Evolutionary conservation across 2,888 invertebrate species (phyloP).

Genomic region (Eurytoma californica): DNA sequence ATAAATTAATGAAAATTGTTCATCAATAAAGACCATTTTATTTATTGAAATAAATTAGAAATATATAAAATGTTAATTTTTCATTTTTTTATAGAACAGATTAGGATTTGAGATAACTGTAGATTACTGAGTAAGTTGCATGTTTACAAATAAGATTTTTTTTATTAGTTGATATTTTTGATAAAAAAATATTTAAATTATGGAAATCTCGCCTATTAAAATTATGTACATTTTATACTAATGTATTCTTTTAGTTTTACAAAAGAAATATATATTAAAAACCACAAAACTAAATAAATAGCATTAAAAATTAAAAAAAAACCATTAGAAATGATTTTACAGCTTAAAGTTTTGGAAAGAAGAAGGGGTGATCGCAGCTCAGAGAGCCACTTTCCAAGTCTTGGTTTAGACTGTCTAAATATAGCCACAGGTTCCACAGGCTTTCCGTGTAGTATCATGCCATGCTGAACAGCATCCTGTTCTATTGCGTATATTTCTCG

Average conservation of each 20-base stretch:
- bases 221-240: background rate
- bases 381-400: slow-evolving; percentile 74
- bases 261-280: slow-evolving; percentile 3
- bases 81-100: no score
- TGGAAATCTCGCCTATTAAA: background rate
- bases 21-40: no score
- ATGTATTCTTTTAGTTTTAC: background rate
- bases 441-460: slow-evolving; percentile 69
- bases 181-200: slow-evolving; percentile 2
- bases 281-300: background rate
- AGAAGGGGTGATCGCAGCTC: slow-evolving; percentile 60
- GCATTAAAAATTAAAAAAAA: background rate
- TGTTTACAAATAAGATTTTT: background rate
- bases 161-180: background rate
- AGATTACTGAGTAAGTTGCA: background rate
- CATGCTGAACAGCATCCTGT: slow-evolving; percentile 67
- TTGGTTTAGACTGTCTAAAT: slow-evolving; percentile 74
- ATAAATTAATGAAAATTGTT: no score
- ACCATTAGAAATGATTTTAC: slow-evolving; percentile 47
- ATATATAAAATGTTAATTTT: background rate
- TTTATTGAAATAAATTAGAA: background rate
- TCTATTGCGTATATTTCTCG: slow-evolving; percentile 67
- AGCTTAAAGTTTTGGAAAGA: slow-evolving; percentile 45
- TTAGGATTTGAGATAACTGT: no score
- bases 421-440: slow-evolving; percentile 71